A percentile compares a stretch with the other conserved stretches of the same genome.
These are phyloP conservation scores for Notarius lentiginosus DNA, from an alignment of 2,113 vertebrate genomes.

Conservation along the genomic window DNA sequence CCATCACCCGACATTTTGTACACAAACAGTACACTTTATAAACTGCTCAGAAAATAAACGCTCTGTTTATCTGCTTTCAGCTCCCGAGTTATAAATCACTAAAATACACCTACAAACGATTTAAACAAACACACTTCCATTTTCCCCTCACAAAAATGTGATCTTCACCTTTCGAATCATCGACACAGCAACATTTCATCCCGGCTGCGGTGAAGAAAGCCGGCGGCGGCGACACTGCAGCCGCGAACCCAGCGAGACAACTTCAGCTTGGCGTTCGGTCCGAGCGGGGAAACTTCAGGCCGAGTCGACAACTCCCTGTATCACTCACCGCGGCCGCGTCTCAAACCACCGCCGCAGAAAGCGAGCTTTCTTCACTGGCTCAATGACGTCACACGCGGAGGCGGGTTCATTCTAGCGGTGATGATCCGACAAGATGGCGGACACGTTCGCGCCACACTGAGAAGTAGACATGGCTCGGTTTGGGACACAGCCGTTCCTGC, in stretches of 20 bases:
- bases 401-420: neutral
- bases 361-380: fast-evolving
- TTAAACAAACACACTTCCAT: neutral
- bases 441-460: neutral
- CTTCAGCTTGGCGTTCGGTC: constrained; percentile 14
- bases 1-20: neutral
- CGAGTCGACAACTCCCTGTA: constrained; percentile 16
- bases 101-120: neutral
- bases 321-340: neutral
- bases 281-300: neutral
- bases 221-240: neutral
- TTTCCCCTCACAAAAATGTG: neutral
- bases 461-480: neutral
- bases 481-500: neutral
- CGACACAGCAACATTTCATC: constrained; percentile 50
- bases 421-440: neutral
- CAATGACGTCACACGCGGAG: neutral
- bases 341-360: neutral
- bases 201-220: neutral
- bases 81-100: too few species aligned
- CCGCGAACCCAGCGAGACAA: neutral
- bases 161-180: constrained; percentile 44
- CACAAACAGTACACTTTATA: neutral
- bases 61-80: neutral
- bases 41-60: neutral